Conservation (phyloP, 2,888 invertebrate species). For the Eucera pruinosa region DNA sequence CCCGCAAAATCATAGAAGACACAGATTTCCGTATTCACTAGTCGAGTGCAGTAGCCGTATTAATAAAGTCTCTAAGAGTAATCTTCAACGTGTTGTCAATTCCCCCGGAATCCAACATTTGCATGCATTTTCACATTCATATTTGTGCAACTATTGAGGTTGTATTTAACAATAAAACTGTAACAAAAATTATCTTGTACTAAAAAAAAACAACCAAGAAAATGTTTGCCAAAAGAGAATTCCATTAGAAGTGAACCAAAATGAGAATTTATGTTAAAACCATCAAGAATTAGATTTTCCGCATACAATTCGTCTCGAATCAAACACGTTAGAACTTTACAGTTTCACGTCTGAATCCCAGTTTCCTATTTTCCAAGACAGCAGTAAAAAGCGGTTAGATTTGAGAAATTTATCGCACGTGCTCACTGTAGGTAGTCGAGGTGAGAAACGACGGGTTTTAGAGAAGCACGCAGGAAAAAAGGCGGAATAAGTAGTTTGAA, state of each 20-base stretch:
- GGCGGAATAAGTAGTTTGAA: conserved; percentile 37
- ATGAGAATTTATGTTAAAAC: too few species aligned
- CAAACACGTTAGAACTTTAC: neutral
- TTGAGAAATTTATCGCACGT: conserved; percentile 56
- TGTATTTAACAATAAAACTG: too few species aligned
- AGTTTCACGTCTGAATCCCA: conserved; percentile 23
- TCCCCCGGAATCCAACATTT: too few species aligned
- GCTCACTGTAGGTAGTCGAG: conserved; percentile 34
- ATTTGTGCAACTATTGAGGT: too few species aligned
- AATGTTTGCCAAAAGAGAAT: neutral
- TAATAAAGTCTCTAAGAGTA: too few species aligned
- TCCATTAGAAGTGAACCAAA: too few species aligned
- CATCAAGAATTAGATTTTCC: neutral
- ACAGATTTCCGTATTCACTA: too few species aligned
- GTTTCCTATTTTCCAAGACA: conserved; percentile 7
- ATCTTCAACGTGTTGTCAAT: too few species aligned
- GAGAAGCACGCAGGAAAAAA: conserved; percentile 7
- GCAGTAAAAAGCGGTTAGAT: conserved; percentile 30
- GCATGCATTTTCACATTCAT: too few species aligned
- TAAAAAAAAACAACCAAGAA: too few species aligned
- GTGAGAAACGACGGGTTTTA: conserved; percentile 28
- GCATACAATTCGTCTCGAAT: neutral
- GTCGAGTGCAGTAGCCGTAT: too few species aligned
- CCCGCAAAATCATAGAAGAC: too few species aligned
- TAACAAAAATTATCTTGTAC: neutral